A percentile compares a stretch with the other conserved stretches of the same genome.
Conservation (phyloP, 2,113 vertebrate species). For the Sceloporus undulatus region DNA sequence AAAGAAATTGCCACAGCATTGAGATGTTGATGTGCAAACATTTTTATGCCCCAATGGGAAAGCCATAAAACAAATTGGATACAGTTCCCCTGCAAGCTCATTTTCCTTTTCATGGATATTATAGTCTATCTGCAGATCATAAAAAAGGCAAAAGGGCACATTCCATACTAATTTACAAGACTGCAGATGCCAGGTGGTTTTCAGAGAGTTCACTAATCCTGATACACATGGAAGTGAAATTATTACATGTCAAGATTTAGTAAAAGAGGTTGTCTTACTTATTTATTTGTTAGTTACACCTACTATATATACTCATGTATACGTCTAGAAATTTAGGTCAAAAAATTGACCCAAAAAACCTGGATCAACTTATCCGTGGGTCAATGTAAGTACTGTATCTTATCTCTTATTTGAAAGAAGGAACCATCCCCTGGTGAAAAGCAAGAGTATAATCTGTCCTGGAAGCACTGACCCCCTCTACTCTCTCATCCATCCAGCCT, state of each 20-base stretch:
- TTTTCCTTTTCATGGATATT: constrained; percentile 6
- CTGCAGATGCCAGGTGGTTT: neutral
- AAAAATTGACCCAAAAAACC: too few relatives aligned
- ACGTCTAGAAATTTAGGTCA: too few relatives aligned
- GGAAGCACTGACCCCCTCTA: too few relatives aligned
- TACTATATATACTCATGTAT: too few relatives aligned
- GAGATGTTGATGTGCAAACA: neutral
- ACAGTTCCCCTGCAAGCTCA: neutral
- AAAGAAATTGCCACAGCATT: neutral
- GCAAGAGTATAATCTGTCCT: too few relatives aligned
- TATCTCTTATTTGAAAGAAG: too few relatives aligned
- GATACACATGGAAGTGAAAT: neutral
- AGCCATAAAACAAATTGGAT: neutral
- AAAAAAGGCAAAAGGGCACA: neutral
- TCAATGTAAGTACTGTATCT: too few relatives aligned
- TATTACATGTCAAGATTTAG: neutral
- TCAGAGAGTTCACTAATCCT: neutral
- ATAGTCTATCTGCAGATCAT: neutral
- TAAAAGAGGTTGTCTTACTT: neutral
- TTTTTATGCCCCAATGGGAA: neutral
- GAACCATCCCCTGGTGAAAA: too few relatives aligned
- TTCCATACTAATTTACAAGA: neutral
- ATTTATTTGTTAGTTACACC: too few relatives aligned
- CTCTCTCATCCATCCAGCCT: too few relatives aligned
- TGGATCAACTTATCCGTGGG: too few relatives aligned